Evolutionary conservation across 2,797 vertebrate species (phyloP).

Genomic region (Macropus fuliginosus): DNA sequence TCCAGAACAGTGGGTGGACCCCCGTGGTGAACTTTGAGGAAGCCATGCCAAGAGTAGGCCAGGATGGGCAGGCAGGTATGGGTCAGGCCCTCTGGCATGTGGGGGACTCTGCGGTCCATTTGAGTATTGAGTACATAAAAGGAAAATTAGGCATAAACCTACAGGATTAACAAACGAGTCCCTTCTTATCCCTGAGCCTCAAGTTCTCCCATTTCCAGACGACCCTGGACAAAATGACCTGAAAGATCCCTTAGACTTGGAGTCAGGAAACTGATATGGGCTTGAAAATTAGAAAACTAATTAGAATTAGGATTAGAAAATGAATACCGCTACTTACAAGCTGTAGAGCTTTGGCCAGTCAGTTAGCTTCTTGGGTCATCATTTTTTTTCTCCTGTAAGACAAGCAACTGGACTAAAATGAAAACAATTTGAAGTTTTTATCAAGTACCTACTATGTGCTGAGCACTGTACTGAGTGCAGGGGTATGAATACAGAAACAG

Average conservation of each 20-base stretch:
- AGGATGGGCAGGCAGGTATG: not conserved
- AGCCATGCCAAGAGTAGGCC: not conserved
- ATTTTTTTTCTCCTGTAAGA: not conserved
- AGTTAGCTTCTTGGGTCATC: not conserved
- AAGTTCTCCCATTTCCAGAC: not conserved
- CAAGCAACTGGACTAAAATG: not conserved
- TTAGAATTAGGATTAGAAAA: too few relatives aligned
- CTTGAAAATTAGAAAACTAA: too few relatives aligned
- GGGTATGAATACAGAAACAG: not conserved
- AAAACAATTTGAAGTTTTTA: not conserved
- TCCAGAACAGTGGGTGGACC: not conserved
- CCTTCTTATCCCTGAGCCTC: not conserved
- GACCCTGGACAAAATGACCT: not conserved
- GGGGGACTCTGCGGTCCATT: not conserved
- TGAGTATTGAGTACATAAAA: not conserved
- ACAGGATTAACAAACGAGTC: not conserved
- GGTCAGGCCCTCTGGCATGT: not conserved
- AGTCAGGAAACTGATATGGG: not conserved
- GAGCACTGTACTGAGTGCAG: not conserved
- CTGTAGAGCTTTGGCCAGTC: not conserved
- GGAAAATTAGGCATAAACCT: not conserved
- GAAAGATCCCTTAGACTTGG: not conserved
- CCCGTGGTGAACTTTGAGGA: not conserved
- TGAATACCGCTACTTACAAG: not conserved
- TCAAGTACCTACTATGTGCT: not conserved